These are phyloP conservation scores for Morpho helenor DNA, from an alignment of 2,888 invertebrate species.

Conservation along the genomic window DNA sequence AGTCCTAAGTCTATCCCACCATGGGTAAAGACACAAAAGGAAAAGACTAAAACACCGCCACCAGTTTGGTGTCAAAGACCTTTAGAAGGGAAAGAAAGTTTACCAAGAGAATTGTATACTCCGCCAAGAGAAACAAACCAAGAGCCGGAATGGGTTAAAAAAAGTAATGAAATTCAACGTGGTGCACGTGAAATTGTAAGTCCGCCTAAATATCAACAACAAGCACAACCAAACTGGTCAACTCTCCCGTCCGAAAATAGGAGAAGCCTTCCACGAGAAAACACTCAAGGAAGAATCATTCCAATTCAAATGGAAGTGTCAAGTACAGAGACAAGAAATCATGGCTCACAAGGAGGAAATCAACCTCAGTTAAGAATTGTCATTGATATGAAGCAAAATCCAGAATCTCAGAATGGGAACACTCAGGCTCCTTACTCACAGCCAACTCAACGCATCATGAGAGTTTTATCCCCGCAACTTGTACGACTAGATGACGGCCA, in stretches of 20 bases:
- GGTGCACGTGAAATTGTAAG: constrained; percentile 60
- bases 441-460: constrained; percentile 75
- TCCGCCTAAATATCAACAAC: constrained; percentile 66
- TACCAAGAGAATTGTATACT: constrained; percentile 58
- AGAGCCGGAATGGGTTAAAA: constrained; percentile 71
- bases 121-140: constrained; percentile 60
- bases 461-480: constrained; percentile 72
- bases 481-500: constrained; percentile 66
- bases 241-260: constrained; percentile 68
- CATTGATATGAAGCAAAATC: constrained; percentile 63
- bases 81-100: constrained; percentile 57
- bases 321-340: constrained; percentile 53
- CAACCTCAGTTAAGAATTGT: constrained; percentile 69
- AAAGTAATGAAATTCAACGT: constrained; percentile 64
- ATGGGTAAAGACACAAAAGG: constrained; percentile 71
- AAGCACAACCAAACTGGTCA: constrained; percentile 66
- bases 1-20: constrained; percentile 69
- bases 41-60: constrained; percentile 72
- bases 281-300: constrained; percentile 72
- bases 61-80: constrained; percentile 68
- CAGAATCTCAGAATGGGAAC: constrained; percentile 39
- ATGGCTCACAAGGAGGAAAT: constrained; percentile 45
- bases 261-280: constrained; percentile 63
- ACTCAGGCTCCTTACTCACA: constrained; percentile 56
- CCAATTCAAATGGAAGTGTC: constrained; percentile 83